Evolutionary conservation across 2,113 vertebrate species (phyloP).

Genomic region (Dolichallabes microphthalmus): DNA sequence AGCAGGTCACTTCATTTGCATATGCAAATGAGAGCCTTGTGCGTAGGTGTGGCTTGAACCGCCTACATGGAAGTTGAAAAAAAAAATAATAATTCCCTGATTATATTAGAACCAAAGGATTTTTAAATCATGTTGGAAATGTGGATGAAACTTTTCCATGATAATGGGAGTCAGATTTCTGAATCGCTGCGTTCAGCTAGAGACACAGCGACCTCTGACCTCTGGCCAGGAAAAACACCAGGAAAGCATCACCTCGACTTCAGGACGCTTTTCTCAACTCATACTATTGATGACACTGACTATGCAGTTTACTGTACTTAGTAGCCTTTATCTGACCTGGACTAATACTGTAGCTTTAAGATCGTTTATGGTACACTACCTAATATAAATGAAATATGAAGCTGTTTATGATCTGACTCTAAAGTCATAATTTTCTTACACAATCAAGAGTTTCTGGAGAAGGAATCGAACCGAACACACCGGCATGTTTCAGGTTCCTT

Average conservation of each 20-base stretch:
- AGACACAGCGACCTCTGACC: not conserved
- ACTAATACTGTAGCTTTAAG: not conserved
- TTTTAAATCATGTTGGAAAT: not conserved
- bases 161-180: not conserved
- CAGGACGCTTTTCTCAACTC: not conserved
- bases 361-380: not conserved
- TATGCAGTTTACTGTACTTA: not conserved
- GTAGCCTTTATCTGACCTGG: not conserved
- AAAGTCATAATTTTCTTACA: not conserved
- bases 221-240: not conserved
- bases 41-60: not conserved
- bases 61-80: not conserved
- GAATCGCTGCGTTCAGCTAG: not conserved
- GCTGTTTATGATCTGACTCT: not conserved
- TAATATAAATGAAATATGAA: not conserved
- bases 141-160: not conserved
- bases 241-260: not conserved
- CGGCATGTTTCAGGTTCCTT: constrained; percentile 16
- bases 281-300: not conserved
- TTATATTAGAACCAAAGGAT: not conserved
- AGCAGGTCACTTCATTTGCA: not conserved
- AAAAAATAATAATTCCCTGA: not conserved
- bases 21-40: not conserved
- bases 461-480: constrained; percentile 1
- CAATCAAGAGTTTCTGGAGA: constrained; percentile 30